Evolutionary conservation across 2,797 vertebrate species (phyloP).

Genomic region (Mionectes olivaceus): DNA sequence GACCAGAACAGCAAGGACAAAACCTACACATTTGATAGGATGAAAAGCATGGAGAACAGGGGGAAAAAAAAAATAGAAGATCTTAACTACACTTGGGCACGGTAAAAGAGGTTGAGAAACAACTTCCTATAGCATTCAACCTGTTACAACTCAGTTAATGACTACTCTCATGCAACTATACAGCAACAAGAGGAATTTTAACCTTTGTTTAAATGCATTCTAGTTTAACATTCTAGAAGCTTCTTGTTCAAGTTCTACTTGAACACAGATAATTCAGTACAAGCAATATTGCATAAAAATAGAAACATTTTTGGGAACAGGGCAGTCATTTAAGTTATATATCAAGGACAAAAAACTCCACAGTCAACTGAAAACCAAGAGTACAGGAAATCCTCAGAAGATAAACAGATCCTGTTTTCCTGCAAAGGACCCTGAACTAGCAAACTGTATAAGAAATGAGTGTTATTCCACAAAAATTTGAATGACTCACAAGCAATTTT

Average conservation of each 20-base stretch:
- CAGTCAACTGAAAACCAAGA: neutral
- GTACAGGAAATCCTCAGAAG: slow-evolving; percentile 28
- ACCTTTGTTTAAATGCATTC: neutral
- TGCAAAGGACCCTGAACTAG: neutral
- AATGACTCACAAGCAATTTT: neutral
- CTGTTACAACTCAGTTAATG: neutral
- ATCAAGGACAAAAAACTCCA: neutral
- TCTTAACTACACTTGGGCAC: neutral
- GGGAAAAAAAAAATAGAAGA: neutral
- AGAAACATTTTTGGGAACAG: neutral
- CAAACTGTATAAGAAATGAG: neutral
- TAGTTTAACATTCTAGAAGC: neutral
- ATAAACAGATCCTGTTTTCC: slow-evolving; percentile 17
- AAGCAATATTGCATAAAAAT: neutral
- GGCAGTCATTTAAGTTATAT: neutral
- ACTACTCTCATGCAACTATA: neutral
- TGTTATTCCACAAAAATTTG: neutral
- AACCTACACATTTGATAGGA: neutral
- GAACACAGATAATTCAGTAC: neutral
- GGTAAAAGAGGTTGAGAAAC: neutral
- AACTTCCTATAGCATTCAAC: neutral
- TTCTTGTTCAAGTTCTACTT: neutral
- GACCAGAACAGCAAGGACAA: neutral
- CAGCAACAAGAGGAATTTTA: neutral
- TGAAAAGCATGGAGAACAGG: neutral